Conservation (phyloP, 2,888 invertebrate genomes). For the Polylopha cassiicola region DNA sequence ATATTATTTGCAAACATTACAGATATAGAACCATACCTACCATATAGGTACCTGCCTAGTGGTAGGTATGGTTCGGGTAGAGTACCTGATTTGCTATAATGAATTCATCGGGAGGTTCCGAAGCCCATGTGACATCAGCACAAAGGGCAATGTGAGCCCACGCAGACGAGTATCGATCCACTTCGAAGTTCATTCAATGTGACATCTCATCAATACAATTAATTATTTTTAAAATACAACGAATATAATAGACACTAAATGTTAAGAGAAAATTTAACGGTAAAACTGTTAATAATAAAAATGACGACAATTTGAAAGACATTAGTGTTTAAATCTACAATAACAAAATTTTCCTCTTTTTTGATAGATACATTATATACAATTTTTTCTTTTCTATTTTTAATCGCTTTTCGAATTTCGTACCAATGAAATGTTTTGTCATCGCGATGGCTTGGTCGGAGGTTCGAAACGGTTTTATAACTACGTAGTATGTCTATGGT, state of each 20-base stretch:
- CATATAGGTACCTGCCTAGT: no score
- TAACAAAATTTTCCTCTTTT: slow-evolving; percentile 73
- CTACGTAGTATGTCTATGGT: slow-evolving; percentile 14
- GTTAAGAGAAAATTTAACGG: slow-evolving; percentile 64
- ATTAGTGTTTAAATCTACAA: slow-evolving; percentile 71
- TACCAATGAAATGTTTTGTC: slow-evolving; percentile 54
- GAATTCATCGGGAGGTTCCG: slow-evolving; percentile 70
- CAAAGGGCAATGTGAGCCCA: slow-evolving; percentile 75
- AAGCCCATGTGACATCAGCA: slow-evolving; percentile 73
- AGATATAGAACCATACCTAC: no score
- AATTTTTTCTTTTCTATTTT: slow-evolving; percentile 65
- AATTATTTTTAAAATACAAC: slow-evolving; percentile 63
- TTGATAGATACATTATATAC: slow-evolving; percentile 66
- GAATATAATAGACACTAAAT: slow-evolving; percentile 69
- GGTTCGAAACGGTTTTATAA: slow-evolving; percentile 3
- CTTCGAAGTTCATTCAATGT: slow-evolving; percentile 76
- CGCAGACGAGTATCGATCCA: slow-evolving; percentile 68
- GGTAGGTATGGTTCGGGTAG: slow-evolving; percentile 7
- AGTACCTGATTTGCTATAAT: slow-evolving; percentile 70
- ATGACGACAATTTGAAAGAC: slow-evolving; percentile 73
- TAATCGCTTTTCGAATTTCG: slow-evolving; percentile 70
- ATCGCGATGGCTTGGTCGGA: slow-evolving; percentile 58
- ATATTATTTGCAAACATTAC: no score
- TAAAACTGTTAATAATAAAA: slow-evolving; percentile 72
- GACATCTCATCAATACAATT: slow-evolving; percentile 67